phyloP scores from a whole-genome alignment of 2,113 vertebrate species.

The Nesoenas mayeri region DNA sequence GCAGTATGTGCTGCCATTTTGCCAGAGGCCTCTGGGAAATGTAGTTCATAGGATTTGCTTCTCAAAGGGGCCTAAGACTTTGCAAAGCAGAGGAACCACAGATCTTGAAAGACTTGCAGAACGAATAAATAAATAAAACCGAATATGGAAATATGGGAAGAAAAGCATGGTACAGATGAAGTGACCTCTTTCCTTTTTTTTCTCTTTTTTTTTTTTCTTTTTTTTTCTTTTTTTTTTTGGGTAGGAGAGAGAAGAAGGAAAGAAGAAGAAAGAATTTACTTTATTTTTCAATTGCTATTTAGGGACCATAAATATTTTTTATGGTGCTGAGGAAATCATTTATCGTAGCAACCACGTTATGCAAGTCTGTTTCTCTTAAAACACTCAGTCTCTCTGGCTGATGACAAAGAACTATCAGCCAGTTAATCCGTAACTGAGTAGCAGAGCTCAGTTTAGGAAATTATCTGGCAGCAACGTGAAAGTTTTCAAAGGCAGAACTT shows the following conservation, averaged over 20 bases:
- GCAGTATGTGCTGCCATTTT: not conserved
- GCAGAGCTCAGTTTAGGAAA: not conserved
- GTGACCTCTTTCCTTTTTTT: not conserved
- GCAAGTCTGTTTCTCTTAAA: conserved; percentile 23
- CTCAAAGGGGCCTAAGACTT: not conserved
- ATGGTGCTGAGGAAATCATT: conserved; percentile 2
- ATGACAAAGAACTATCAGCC: conserved; percentile 43
- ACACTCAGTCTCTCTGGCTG: not conserved
- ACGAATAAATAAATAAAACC: not conserved
- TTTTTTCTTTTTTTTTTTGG: too few species aligned
- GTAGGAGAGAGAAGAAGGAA: not conserved
- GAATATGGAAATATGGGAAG: not conserved
- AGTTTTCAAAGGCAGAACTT: not conserved
- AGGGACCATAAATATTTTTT: conserved; percentile 41
- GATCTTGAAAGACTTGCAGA: not conserved
- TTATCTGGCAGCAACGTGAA: not conserved
- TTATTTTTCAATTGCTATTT: conserved; percentile 33
- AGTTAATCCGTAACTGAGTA: conserved; percentile 33
- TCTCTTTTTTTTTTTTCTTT: fast-evolving
- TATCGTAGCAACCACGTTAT: conserved; percentile 13
- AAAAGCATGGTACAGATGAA: not conserved
- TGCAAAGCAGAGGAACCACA: not conserved
- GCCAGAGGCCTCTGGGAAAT: not conserved
- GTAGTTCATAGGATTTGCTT: not conserved
- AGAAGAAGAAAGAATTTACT: not conserved